Conservation (phyloP, 2,113 vertebrate species). For the Alethe castanea region DNA sequence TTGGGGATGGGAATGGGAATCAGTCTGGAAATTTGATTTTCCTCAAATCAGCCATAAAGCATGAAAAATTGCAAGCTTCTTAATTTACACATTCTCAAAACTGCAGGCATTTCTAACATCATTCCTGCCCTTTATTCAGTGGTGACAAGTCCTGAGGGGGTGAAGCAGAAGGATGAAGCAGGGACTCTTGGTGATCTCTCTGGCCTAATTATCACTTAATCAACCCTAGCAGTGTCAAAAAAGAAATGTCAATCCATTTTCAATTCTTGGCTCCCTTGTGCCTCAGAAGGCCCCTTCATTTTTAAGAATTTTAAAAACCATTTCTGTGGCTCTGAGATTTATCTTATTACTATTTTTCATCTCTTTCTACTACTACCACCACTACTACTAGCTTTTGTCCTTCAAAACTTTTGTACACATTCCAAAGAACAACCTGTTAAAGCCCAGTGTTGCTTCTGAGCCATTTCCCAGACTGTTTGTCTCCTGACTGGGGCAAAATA, state of each 20-base stretch:
- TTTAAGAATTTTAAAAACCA: not conserved
- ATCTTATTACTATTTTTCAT: not conserved
- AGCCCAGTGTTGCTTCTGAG: not conserved
- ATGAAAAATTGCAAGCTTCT: not conserved
- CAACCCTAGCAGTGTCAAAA: constrained; percentile 24
- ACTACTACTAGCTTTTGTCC: not conserved
- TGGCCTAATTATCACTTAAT: constrained; percentile 48
- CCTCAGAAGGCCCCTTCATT: not conserved
- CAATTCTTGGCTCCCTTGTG: not conserved
- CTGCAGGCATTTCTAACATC: not conserved
- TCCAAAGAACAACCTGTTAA: not conserved
- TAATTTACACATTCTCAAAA: not conserved
- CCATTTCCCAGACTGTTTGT: not conserved
- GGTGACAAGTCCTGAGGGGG: constrained; percentile 50
- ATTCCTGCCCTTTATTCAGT: constrained; percentile 1
- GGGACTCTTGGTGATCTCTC: not conserved
- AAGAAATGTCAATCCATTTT: constrained; percentile 46
- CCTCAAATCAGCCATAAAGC: not conserved
- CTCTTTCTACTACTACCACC: not conserved
- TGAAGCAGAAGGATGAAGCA: not conserved
- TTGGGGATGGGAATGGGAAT: not conserved
- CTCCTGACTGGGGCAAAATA: not conserved
- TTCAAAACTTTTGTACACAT: not conserved
- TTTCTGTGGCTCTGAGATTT: not conserved
- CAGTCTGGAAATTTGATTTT: not conserved